Base-by-base conservation (phyloP, 1,140 invertebrate species). In the Drosophila sechellia region DNA sequence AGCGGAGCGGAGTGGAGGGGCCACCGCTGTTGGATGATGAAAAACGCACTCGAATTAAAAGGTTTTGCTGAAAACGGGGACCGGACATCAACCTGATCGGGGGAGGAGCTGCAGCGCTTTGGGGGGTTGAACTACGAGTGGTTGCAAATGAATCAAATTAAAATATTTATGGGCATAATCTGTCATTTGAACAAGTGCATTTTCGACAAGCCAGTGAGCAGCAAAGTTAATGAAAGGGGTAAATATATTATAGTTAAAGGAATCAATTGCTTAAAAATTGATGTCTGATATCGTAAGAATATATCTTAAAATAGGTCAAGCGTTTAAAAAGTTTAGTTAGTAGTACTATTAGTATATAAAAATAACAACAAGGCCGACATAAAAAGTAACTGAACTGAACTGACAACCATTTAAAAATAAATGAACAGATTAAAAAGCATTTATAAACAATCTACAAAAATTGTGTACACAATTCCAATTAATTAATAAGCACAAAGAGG, bases 41-140 rank as follows among this genome's bases (percentile, higher is more conserved):
- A 87, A 87, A 89, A 89, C 84, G 84, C 84, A 89, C 85, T 89
- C 84, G 84, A 87, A 84, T 87, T 87, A 89, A 87, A 89, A 80
- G 68, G 79, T 70, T 71, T 42, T 46, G 45, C 55, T 37, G 37
- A 20, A 20, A 31, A 59, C 25, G 27, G 40, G 37, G 64, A 43
- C 57, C 56, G 61, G 46, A 65, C 46, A 68, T 22, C 53, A 59
- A 55, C 59, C 54, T 34, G 54, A 71, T 40, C 59, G 39, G 27
- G 12, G 54, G n/a, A 22, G 40, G 43, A 17, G 46, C 10, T 39
- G 56, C 52, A 59, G 43, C 73, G 84, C 63, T 69, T 70, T 49
- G 65, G 52, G 68, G 68, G 68, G 68, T 57, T 70, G 68, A 49
- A 57, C 35, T 48, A 39, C 49, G 56, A 71, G 54, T 60, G 58